Conservation (phyloP, 2,113 vertebrate species). For the Nematolebias whitei region DNA sequence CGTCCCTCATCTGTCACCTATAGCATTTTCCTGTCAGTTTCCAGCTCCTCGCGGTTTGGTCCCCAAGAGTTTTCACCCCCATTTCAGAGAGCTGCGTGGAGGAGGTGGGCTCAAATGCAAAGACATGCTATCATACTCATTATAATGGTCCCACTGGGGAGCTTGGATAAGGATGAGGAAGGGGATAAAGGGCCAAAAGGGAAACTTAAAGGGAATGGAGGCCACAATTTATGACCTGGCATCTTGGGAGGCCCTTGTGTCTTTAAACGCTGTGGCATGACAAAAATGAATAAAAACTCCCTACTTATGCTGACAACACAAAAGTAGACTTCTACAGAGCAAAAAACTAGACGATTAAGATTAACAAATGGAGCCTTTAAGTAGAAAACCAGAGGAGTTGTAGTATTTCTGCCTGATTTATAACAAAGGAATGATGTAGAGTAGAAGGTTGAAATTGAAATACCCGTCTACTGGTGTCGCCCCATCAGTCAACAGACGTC, state of each 20-base stretch:
- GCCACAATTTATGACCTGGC: conserved; percentile 56
- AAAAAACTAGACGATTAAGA: background rate
- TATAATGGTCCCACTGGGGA: conserved; percentile 63
- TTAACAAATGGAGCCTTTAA: background rate
- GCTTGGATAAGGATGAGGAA: conserved; percentile 44
- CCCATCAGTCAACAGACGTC: conserved; percentile 71
- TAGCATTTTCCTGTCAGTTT: conserved; percentile 15
- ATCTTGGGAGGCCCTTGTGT: conserved; percentile 42
- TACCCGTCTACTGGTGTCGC: conserved; percentile 64
- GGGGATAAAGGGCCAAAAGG: conserved; percentile 35
- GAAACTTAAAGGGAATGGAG: conserved; percentile 19
- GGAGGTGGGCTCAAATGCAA: conserved; percentile 27
- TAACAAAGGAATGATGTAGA: conserved; percentile 59
- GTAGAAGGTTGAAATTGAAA: conserved; percentile 72
- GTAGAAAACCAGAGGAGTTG: conserved; percentile 14
- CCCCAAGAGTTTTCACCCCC: conserved; percentile 5
- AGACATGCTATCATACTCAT: conserved; percentile 54
- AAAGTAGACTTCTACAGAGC: background rate
- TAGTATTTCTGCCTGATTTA: conserved; percentile 46
- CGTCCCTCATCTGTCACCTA: conserved; percentile 56
- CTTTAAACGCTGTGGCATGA: conserved; percentile 30
- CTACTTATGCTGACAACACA: conserved; percentile 4
- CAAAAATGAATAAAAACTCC: conserved; percentile 32
- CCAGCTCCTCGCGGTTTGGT: conserved; percentile 23
- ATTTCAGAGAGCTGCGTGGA: conserved; percentile 26